Evolutionary conservation across 2,797 vertebrate species (phyloP).

Genomic region (Eupleurogrammus muticus): DNA sequence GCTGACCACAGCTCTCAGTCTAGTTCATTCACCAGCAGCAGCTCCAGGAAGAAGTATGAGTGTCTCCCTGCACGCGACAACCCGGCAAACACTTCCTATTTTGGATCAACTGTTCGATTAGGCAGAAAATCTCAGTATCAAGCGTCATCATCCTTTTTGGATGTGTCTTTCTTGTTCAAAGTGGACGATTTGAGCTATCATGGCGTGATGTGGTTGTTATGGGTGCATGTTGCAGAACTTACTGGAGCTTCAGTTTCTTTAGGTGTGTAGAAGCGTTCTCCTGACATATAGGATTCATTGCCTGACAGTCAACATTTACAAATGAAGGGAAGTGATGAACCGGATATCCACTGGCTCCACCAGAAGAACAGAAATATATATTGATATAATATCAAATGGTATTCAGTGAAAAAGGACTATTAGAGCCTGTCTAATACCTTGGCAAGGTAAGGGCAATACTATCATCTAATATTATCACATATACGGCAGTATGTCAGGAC

Average conservation of each 20-base stretch:
- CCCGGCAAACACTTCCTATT: conserved; percentile 4
- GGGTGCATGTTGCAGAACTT: too few species aligned
- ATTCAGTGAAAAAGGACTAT: background rate
- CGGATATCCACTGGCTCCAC: too few species aligned
- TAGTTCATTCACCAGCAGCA: conserved; percentile 51
- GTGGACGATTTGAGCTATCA: too few species aligned
- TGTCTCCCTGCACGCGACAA: conserved; percentile 32
- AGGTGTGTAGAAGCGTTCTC: too few species aligned
- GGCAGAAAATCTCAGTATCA: conserved; percentile 12
- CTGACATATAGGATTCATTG: too few species aligned
- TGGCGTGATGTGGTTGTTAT: too few species aligned
- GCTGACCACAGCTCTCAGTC: conserved; percentile 45
- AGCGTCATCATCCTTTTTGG: background rate
- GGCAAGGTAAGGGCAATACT: background rate
- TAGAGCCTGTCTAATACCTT: background rate
- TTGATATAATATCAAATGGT: too few species aligned
- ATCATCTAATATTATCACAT: background rate
- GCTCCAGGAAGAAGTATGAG: conserved; percentile 42
- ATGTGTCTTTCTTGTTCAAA: too few species aligned
- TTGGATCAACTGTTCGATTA: conserved; percentile 8
- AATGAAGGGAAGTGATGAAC: too few species aligned
- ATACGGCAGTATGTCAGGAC: background rate
- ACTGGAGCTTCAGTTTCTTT: too few species aligned
- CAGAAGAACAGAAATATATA: too few species aligned
- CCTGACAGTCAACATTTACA: too few species aligned